Evolutionary conservation across 2,113 vertebrate genomes (phyloP).

Genomic region (Pelvicachromis taeniatus): DNA sequence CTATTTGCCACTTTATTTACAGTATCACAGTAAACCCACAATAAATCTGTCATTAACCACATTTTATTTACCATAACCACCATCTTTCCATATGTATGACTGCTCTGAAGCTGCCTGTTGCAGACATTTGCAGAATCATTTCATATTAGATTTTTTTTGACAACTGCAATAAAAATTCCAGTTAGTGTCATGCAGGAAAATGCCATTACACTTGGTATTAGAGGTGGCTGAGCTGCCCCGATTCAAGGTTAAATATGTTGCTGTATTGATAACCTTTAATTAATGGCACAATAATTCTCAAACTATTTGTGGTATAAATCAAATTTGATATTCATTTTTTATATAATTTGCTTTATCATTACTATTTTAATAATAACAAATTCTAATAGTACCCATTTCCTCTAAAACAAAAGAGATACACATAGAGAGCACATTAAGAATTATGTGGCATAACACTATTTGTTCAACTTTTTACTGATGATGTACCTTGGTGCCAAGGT

Average conservation of each 20-base stretch:
- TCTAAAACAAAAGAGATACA: neutral
- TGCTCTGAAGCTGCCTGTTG: neutral
- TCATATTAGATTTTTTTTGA: neutral
- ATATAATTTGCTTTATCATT: neutral
- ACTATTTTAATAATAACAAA: neutral
- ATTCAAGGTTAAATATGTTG: neutral
- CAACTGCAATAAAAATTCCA: neutral
- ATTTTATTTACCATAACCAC: neutral
- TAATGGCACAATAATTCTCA: neutral
- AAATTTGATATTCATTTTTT: neutral
- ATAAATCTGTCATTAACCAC: neutral
- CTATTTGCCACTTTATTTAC: neutral
- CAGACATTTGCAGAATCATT: neutral
- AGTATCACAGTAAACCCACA: neutral
- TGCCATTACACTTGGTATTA: neutral
- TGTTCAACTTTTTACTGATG: neutral
- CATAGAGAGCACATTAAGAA: neutral
- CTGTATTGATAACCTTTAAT: neutral
- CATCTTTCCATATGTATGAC: neutral
- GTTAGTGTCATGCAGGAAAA: neutral
- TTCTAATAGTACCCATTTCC: neutral
- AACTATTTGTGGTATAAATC: neutral
- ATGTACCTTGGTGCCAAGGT: neutral
- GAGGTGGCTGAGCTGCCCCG: rapidly evolving
- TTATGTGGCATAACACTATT: neutral